phyloP scores from a whole-genome alignment of 2,888 invertebrate species.

The Pristionchus japonicus region DNA sequence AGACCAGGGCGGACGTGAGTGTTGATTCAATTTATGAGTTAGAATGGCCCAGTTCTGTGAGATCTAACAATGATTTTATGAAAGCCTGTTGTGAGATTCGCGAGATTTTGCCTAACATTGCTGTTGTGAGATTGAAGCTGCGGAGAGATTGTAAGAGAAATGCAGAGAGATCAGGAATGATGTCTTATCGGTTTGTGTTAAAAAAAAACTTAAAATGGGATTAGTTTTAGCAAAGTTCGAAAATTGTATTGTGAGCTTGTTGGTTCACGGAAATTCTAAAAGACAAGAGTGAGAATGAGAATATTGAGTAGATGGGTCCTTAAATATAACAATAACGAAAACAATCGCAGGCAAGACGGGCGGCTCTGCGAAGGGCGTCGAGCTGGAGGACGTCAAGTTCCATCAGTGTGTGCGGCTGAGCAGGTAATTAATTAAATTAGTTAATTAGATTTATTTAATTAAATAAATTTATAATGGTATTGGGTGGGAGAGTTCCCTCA shows the following conservation, averaged over 20 bases:
- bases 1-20: too few species aligned
- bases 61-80: too few species aligned
- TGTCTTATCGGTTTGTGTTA: too few species aligned
- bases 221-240: too few species aligned
- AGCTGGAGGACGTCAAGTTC: constrained; percentile 97
- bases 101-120: background rate
- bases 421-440: constrained; percentile 76
- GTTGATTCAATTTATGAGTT: too few species aligned
- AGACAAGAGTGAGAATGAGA: background rate
- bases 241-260: too few species aligned
- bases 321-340: background rate
- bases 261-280: too few species aligned
- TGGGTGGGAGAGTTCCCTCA: too few species aligned
- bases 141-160: background rate
- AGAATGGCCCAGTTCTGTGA: too few species aligned
- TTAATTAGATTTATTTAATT: background rate
- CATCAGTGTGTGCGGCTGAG: constrained; percentile 97
- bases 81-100: too few species aligned
- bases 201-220: too few species aligned
- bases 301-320: background rate
- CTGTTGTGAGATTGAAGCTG: background rate
- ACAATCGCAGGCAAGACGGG: constrained; percentile 81
- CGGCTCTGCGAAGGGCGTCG: constrained; percentile 89
- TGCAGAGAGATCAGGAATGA: too few species aligned
- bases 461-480: background rate